Evolutionary conservation across 2,113 vertebrate genomes (phyloP).

Genomic region (Marmota flaviventris): DNA sequence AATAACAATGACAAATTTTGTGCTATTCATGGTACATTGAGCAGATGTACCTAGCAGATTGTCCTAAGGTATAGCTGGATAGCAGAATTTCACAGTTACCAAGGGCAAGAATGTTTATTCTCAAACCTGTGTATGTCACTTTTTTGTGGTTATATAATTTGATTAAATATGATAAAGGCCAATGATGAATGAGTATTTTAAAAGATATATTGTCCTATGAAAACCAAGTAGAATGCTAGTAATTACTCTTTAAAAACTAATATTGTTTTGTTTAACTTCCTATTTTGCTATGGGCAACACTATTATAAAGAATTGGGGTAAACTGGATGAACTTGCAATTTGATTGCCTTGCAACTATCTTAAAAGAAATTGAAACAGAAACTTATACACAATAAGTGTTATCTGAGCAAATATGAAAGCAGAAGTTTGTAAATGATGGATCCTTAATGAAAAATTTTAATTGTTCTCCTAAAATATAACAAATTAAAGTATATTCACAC

Average conservation of each 20-base stretch:
- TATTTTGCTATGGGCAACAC: not conserved
- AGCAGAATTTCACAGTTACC: not conserved
- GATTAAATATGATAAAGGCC: not conserved
- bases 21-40: not conserved
- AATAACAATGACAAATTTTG: not conserved
- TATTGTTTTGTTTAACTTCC: not conserved
- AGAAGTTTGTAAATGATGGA: not conserved
- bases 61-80: not conserved
- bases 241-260: not conserved
- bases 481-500: not conserved
- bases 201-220: not conserved
- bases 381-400: not conserved
- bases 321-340: not conserved
- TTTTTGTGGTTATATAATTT: not conserved
- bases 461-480: not conserved
- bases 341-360: not conserved
- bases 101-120: not conserved
- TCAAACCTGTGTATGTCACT: not conserved
- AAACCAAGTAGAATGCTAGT: not conserved
- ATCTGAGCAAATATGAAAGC: conserved; percentile 7
- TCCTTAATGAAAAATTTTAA: not conserved
- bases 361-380: conserved; percentile 28
- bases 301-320: not conserved
- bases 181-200: not conserved
- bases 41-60: not conserved